These are phyloP conservation scores for Acanthococcus lagerstroemiae DNA, from an alignment of 2,888 invertebrate species.

Conservation along the genomic window DNA sequence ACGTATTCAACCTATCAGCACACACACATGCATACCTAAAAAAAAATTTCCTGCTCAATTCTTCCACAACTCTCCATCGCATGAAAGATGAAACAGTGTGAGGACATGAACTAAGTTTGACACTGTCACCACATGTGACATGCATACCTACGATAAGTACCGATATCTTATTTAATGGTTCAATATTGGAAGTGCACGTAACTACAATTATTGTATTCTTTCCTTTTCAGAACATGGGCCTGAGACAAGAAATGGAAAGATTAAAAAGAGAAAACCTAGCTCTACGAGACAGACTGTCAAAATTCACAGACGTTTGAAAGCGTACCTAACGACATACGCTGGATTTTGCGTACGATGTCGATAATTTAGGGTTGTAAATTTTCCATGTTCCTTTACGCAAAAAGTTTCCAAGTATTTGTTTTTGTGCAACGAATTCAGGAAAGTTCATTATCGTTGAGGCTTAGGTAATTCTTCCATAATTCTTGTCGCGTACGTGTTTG, in stretches of 20 bases:
- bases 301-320: slow-evolving; percentile 46
- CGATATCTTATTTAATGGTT: no score
- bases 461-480: not conserved
- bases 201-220: no score
- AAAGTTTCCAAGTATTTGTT: not conserved
- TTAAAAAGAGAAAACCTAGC: slow-evolving; percentile 85
- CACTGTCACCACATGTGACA: no score
- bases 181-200: no score
- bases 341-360: not conserved
- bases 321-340: not conserved
- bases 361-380: slow-evolving; percentile 11
- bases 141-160: no score
- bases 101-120: no score
- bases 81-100: no score
- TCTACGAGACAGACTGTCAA: slow-evolving; percentile 77
- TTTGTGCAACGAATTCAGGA: slow-evolving; percentile 1
- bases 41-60: no score
- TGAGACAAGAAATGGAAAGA: slow-evolving; percentile 81
- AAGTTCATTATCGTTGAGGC: not conserved
- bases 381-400: slow-evolving; percentile 1
- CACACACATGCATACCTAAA: no score
- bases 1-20: no score
- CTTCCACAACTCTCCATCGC: no score
- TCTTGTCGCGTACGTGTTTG: not conserved
- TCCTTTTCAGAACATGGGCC: slow-evolving; percentile 65